Percentiles rank a stretch among this genome's conserved stretches.
These are phyloP conservation scores for Pseudorectes ferrugineus DNA, from an alignment of 2,113 vertebrate species.

Conservation along the genomic window DNA sequence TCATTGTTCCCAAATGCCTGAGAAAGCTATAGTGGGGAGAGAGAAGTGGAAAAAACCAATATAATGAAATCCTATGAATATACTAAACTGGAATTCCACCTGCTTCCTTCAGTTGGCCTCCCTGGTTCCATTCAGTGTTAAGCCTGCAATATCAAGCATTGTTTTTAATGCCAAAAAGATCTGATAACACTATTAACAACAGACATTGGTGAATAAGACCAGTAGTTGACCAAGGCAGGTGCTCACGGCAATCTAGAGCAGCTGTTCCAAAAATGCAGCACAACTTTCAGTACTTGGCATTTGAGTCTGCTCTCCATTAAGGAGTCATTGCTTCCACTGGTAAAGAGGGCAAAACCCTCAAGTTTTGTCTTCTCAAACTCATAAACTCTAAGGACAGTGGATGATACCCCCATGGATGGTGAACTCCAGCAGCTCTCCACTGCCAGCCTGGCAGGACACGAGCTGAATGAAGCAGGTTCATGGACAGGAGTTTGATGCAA, in stretches of 20 bases:
- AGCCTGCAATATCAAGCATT: neutral
- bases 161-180: neutral
- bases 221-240: rapidly evolving
- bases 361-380: neutral
- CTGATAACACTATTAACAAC: neutral
- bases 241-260: neutral
- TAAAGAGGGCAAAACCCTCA: neutral
- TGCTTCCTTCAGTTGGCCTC: neutral
- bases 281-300: neutral
- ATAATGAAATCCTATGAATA: neutral
- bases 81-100: neutral
- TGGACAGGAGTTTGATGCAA: neutral
- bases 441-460: neutral
- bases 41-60: neutral
- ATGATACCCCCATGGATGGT: neutral
- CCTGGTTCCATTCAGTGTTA: neutral
- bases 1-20: neutral
- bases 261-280: neutral
- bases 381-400: neutral
- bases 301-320: neutral
- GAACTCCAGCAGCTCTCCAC: neutral
- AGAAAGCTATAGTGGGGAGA: neutral
- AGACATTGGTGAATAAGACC: neutral
- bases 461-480: neutral
- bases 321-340: neutral